Evolutionary conservation across 2,113 vertebrate genomes (phyloP).

Genomic region (Oenanthe melanoleuca): DNA sequence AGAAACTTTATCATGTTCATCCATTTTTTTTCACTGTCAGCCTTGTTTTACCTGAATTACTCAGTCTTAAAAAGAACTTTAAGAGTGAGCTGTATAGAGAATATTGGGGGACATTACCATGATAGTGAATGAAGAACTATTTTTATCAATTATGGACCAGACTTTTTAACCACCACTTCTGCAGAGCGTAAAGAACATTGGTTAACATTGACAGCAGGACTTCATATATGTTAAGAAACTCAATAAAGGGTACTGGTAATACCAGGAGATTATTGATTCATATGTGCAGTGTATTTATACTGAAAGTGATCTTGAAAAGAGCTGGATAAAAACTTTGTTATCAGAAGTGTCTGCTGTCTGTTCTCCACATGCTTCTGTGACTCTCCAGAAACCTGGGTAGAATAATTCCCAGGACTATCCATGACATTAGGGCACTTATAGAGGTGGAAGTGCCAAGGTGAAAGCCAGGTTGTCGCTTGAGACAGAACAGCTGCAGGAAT

Average conservation of each 20-base stretch:
- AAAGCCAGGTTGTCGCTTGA: fast-evolving
- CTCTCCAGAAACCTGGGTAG: neutral
- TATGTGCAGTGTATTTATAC: neutral
- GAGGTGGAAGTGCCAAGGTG: neutral
- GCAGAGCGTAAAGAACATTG: neutral
- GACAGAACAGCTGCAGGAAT: neutral
- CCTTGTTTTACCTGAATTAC: neutral
- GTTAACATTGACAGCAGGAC: neutral
- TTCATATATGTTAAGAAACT: neutral
- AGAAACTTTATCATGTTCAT: neutral
- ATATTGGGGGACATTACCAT: neutral
- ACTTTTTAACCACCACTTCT: neutral
- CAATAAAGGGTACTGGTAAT: neutral
- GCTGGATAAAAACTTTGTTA: neutral
- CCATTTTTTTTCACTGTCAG: neutral
- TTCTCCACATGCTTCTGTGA: neutral
- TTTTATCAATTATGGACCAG: neutral
- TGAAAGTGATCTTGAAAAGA: neutral
- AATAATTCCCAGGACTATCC: neutral
- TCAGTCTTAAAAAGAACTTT: neutral
- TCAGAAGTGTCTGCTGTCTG: neutral
- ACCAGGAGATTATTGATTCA: neutral
- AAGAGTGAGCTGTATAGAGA: neutral
- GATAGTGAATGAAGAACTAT: neutral
- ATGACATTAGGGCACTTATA: neutral